Evolutionary conservation across 2,888 invertebrate species (phyloP).

Genomic region (Tipula unca): DNA sequence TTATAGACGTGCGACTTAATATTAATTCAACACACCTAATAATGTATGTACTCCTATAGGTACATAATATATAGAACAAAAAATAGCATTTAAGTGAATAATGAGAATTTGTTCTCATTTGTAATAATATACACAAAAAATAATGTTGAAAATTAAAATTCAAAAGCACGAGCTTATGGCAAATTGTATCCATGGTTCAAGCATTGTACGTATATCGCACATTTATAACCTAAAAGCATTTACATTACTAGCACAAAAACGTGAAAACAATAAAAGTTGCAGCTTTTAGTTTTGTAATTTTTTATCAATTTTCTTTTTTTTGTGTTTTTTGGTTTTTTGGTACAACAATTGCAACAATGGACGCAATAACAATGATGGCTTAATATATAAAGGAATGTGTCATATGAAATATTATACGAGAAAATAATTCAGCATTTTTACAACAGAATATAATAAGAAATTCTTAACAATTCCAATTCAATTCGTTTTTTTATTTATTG

Average conservation of each 20-base stretch:
- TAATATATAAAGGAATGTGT: neutral
- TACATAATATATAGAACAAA: neutral
- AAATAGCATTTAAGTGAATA: neutral
- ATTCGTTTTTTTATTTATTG: neutral
- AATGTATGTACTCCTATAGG: neutral
- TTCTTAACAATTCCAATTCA: neutral
- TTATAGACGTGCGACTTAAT: neutral
- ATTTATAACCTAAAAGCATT: neutral
- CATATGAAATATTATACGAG: neutral
- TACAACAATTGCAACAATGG: constrained; percentile 14
- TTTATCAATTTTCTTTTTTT: neutral
- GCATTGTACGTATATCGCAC: neutral
- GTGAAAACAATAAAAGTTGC: neutral
- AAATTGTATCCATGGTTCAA: neutral
- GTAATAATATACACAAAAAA: neutral
- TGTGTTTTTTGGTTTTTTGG: neutral
- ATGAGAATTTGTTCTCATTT: neutral
- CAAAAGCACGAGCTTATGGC: neutral
- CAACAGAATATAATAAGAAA: neutral
- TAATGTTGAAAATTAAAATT: neutral
- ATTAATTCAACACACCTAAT: neutral
- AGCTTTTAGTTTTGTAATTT: neutral
- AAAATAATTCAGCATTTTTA: neutral
- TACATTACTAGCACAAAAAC: neutral
- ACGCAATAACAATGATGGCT: neutral